These are phyloP conservation scores for Dioctria linearis DNA, from an alignment of 2,888 invertebrate species.

Conservation along the genomic window DNA sequence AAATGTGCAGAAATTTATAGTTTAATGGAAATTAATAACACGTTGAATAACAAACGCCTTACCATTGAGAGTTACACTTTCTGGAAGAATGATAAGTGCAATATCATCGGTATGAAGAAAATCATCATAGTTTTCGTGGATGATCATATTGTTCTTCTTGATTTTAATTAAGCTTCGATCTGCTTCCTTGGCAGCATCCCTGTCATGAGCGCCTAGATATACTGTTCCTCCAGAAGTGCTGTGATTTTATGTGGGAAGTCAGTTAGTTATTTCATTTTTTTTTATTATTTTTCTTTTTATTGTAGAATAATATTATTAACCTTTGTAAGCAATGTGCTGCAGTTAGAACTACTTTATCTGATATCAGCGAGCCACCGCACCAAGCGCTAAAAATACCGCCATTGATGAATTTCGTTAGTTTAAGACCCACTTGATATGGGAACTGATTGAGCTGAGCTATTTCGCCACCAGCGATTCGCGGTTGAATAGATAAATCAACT, in stretches of 20 bases:
- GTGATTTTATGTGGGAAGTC: background rate
- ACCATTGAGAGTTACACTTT: slow-evolving; percentile 67
- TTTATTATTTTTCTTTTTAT: too few relatives aligned
- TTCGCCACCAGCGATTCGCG: slow-evolving; percentile 56
- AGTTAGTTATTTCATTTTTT: too few relatives aligned
- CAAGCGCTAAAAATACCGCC: slow-evolving; percentile 31
- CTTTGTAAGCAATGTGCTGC: slow-evolving; percentile 53
- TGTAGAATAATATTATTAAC: background rate
- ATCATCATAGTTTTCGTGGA: slow-evolving; percentile 69
- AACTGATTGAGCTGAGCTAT: slow-evolving; percentile 57
- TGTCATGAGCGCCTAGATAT: slow-evolving; percentile 49
- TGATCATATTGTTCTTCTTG: slow-evolving; percentile 61
- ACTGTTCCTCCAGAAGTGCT: slow-evolving; percentile 28
- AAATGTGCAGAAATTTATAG: background rate
- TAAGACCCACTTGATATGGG: slow-evolving; percentile 55
- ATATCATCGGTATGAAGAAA: slow-evolving; percentile 68
- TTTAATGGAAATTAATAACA: background rate
- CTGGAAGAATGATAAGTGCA: slow-evolving; percentile 66
- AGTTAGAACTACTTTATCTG: slow-evolving; percentile 48
- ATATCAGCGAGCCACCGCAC: slow-evolving; percentile 55
- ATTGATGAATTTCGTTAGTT: slow-evolving; percentile 16
- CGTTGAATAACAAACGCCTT: slow-evolving; percentile 24
- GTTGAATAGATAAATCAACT: background rate
- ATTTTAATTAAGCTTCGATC: slow-evolving; percentile 42
- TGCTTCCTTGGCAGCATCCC: slow-evolving; percentile 21